A percentile compares a stretch with the other conserved stretches of the same genome.
These are phyloP conservation scores for Tenrec ecaudatus DNA, from an alignment of 2,113 vertebrate species.

Conservation along the genomic window DNA sequence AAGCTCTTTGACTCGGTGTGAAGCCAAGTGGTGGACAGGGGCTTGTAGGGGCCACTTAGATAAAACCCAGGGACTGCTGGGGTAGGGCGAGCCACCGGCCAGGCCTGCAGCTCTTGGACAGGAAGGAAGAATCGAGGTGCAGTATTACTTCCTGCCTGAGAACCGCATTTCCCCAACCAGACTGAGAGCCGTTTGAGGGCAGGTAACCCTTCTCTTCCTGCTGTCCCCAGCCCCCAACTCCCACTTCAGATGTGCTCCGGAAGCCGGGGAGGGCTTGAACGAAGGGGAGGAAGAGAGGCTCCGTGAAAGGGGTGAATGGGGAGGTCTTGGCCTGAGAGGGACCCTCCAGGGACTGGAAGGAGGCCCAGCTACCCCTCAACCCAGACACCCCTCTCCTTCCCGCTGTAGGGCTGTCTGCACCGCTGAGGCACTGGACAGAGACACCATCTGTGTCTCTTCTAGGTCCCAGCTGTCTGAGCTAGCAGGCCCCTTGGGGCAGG, in stretches of 20 bases:
- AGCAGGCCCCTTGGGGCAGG: background rate
- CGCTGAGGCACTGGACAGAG: background rate
- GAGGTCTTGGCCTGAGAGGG: background rate
- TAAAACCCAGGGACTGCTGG: background rate
- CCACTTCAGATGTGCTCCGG: background rate
- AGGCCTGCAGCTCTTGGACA: background rate
- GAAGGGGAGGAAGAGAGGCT: background rate
- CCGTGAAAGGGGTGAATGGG: background rate
- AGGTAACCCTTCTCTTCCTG: background rate
- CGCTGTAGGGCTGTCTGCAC: background rate
- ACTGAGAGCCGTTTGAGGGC: background rate
- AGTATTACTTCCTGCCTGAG: background rate
- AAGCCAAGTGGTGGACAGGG: background rate
- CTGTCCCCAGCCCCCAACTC: background rate
- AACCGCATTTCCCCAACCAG: background rate
- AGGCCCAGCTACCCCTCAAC: background rate
- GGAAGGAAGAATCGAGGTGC: background rate
- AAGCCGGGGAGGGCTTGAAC: background rate
- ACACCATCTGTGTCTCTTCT: background rate
- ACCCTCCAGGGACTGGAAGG: background rate
- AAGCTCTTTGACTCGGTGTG: too few species aligned
- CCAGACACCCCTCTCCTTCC: background rate
- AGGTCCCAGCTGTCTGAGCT: background rate
- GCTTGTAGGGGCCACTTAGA: background rate
- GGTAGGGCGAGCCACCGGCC: fast-evolving